Percentiles rank a stretch among this genome's conserved stretches.
Evolutionary conservation across 2,797 vertebrate genomes (phyloP).

Genomic region (Acanthornis magna): DNA sequence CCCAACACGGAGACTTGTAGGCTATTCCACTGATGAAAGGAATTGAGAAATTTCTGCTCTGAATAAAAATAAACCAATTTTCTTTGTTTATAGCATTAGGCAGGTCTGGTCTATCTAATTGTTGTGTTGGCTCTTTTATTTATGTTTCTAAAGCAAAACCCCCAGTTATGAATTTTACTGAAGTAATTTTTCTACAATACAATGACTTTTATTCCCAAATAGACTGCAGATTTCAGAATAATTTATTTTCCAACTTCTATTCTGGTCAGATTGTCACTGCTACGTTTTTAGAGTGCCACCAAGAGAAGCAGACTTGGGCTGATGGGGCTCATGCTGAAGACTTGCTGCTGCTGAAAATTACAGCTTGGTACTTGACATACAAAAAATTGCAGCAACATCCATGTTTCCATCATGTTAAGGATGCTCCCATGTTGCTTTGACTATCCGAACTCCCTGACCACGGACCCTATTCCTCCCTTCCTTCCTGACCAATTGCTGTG

Average conservation of each 20-base stretch:
- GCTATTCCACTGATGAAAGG: not conserved
- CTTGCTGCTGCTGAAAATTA: not conserved
- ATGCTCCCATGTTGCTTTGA: not conserved
- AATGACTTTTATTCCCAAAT: not conserved
- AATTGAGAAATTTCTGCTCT: constrained; percentile 1
- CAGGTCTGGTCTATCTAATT: not conserved
- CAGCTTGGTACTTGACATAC: not conserved
- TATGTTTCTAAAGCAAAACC: not conserved
- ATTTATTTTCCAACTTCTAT: not conserved
- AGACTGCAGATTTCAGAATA: not conserved
- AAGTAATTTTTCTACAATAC: not conserved
- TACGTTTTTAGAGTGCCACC: not conserved
- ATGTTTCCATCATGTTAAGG: not conserved
- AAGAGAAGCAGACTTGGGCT: not conserved
- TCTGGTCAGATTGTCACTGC: not conserved
- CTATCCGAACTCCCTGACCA: not conserved
- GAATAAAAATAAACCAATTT: constrained; percentile 27
- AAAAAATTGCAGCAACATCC: not conserved
- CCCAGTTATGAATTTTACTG: not conserved
- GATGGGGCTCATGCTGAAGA: not conserved
- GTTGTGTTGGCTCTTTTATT: not conserved
- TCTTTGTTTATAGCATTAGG: constrained; percentile 1
- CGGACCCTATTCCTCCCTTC: not conserved
- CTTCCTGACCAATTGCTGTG: not conserved
- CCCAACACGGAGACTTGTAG: not conserved